Conservation (phyloP, 2,888 invertebrate species). For the Sarcophaga rosellei region DNA sequence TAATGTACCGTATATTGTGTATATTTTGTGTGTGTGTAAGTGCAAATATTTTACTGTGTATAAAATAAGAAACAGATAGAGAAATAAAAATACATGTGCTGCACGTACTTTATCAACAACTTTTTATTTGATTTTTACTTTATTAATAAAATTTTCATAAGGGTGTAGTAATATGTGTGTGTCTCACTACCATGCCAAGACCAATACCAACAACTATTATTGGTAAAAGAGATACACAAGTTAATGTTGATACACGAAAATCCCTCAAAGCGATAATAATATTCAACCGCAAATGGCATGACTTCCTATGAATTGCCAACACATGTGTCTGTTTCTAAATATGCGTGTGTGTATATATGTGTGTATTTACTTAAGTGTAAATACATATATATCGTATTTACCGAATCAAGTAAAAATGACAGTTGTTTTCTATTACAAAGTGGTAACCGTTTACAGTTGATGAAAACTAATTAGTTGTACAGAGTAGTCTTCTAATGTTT, state of each 20-base stretch:
- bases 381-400: conserved; percentile 2
- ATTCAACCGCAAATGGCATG: conserved; percentile 47
- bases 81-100: conserved; percentile 6
- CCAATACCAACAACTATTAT: conserved; percentile 14
- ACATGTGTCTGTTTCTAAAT: conserved; percentile 6
- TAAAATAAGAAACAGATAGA: no score
- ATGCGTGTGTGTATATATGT: background rate
- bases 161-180: background rate
- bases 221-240: conserved; percentile 17
- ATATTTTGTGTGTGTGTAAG: no score
- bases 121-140: conserved; percentile 54
- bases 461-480: background rate
- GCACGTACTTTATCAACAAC: conserved; percentile 55
- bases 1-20: background rate
- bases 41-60: no score
- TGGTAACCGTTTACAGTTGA: background rate
- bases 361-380: background rate
- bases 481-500: background rate
- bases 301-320: conserved; percentile 17
- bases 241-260: conserved; percentile 58
- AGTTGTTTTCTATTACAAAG: conserved; percentile 1
- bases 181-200: background rate
- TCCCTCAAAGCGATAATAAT: conserved; percentile 54
- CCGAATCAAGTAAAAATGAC: conserved; percentile 10
- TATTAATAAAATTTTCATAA: conserved; percentile 54